A percentile compares a stretch with the other conserved stretches of the same genome.
Evolutionary conservation across 2,113 vertebrate genomes (phyloP).

Genomic region (Conger conger): DNA sequence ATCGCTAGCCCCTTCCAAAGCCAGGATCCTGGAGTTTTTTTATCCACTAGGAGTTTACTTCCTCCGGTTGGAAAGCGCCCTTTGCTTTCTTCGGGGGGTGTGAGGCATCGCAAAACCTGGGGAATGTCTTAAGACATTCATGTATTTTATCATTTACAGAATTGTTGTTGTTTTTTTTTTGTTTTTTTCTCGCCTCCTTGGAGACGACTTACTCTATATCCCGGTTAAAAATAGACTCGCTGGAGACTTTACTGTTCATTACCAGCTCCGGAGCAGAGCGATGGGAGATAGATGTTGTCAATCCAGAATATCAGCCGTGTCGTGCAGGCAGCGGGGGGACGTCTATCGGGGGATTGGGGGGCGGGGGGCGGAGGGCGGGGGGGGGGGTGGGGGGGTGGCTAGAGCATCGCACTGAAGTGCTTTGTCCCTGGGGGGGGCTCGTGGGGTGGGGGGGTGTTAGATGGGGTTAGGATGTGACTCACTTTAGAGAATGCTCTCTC

Average conservation of each 20-base stretch:
- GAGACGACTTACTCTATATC: constrained; percentile 66
- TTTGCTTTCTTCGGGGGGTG: neutral
- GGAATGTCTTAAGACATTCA: constrained; percentile 58
- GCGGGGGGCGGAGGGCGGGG: constrained; percentile 33
- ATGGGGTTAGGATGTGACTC: constrained; percentile 39
- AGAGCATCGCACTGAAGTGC: constrained; percentile 56
- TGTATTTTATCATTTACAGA: constrained; percentile 59
- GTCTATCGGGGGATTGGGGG: constrained; percentile 46
- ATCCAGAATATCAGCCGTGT: neutral
- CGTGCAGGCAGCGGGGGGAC: constrained; percentile 24
- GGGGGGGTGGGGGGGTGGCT: constrained; percentile 13
- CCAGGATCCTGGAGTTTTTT: neutral
- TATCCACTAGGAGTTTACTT: neutral
- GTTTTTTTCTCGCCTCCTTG: constrained; percentile 42
- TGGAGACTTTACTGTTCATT: constrained; percentile 46
- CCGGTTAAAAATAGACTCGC: constrained; percentile 66
- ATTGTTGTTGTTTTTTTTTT: neutral
- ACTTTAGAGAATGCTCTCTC: constrained; percentile 1
- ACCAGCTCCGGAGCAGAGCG: constrained; percentile 45
- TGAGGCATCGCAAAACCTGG: neutral
- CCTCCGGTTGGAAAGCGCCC: neutral
- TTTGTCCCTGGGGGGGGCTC: constrained; percentile 57
- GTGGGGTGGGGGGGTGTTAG: constrained; percentile 54
- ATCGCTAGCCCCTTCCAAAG: neutral
- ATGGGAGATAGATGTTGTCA: constrained; percentile 34